Evolutionary conservation across 2,797 vertebrate genomes (phyloP), one percentile per base, ranked within the genome.

Genomic region (Falco naumanni): DNA sequence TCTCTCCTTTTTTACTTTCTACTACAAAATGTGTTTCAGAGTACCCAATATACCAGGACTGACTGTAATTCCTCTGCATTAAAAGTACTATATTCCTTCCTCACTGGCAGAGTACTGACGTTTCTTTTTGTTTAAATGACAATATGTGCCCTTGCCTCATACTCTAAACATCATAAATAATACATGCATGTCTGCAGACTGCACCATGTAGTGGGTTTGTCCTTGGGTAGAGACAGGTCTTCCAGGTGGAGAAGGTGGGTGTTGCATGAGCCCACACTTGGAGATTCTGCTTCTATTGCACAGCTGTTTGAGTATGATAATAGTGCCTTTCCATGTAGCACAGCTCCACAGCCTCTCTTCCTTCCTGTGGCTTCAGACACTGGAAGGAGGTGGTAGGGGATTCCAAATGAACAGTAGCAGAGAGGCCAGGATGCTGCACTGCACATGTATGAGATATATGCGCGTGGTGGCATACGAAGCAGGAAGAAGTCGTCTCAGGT

Each of bases 381-480:
- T 60, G 57, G 34, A 60, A 70, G 33, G 28, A 39, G 51, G 15
- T 60, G 19, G 13, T 31, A 31, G 29, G n/a, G 21, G 29, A 66
- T 81, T 59, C 29, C 29, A 47, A 57, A 61, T 24, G 60, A 41
- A 6, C 10, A 43, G 26, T 9, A 41, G 68, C 45, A 41, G 84
- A 74, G 61, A 51, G 69, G 51, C 7, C 53, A 47, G 25, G 5
- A 6, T 34, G 33, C 33, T 66, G 21, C 0, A 1, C 41, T 71
- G 64, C 16, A 6, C 0, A 0, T 34, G 9, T 39, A 20, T 60
- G 24, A 50, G 54, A 61, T 29, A 24, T 2, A 29, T 7, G 16
- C n/a, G 12, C 2, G 1, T 18, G 39, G 9, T 33, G 19, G 5
- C 18, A 5, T 37, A 22, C 5, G 16, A 51, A 85, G 41, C 34